Evolutionary conservation across 1,140 invertebrate genomes (phyloP).

Genomic region (Diabrotica undecimpunctata): DNA sequence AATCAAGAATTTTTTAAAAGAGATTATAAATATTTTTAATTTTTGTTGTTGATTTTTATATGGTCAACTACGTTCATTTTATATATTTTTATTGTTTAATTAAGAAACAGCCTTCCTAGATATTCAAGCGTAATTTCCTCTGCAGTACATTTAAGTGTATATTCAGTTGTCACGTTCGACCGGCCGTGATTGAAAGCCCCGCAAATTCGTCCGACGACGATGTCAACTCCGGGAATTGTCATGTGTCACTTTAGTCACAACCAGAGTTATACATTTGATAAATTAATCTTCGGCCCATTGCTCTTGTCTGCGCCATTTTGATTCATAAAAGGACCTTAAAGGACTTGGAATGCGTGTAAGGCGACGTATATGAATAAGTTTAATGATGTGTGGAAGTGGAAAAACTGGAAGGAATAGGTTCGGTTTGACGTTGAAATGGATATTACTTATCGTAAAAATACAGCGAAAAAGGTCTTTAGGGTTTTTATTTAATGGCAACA

Average conservation of each 20-base stretch:
- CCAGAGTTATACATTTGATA: constrained; percentile 30
- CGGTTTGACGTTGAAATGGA: constrained; percentile 1
- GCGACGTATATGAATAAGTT: constrained; percentile 2
- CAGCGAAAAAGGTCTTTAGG: too few species aligned
- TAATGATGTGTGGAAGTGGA: constrained; percentile 2
- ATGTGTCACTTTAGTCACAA: constrained; percentile 31
- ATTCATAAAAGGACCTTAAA: background rate
- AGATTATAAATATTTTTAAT: too few species aligned
- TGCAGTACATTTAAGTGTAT: constrained; percentile 1
- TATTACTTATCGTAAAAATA: background rate
- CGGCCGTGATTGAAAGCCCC: constrained; percentile 23
- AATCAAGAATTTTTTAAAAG: too few species aligned
- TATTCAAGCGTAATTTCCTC: too few species aligned
- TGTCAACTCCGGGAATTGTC: constrained; percentile 26
- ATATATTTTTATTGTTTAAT: too few species aligned
- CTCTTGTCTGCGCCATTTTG: constrained; percentile 1
- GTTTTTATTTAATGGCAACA: too few species aligned
- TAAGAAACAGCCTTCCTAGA: too few species aligned
- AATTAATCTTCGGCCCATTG: constrained; percentile 25
- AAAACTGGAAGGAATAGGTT: background rate
- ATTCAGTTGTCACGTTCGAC: constrained; percentile 24
- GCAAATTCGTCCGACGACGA: constrained; percentile 24
- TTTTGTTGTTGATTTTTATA: too few species aligned
- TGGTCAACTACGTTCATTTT: too few species aligned
- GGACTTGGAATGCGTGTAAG: background rate